A percentile compares a stretch with the other conserved stretches of the same genome.
phyloP scores from a whole-genome alignment of 2,888 invertebrate species.

The Synanthedon vespiformis region DNA sequence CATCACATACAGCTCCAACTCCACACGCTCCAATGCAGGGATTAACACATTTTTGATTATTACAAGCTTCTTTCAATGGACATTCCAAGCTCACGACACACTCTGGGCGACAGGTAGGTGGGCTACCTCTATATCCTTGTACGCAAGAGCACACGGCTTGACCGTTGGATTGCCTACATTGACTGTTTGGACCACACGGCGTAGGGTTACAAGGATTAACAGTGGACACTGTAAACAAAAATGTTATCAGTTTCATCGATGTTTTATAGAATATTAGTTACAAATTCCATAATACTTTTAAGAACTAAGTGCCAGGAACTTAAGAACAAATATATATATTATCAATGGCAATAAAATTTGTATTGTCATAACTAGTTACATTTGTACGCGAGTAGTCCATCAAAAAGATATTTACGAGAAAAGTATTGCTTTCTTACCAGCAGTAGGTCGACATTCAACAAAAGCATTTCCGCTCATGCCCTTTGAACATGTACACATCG shows the following conservation, averaged over 20 bases:
- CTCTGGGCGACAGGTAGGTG: conserved; percentile 83
- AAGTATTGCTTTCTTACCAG: conserved; percentile 44
- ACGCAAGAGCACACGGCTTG: conserved; percentile 81
- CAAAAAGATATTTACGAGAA: background rate
- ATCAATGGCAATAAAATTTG: background rate
- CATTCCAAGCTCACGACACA: conserved; percentile 82
- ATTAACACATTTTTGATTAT: conserved; percentile 79
- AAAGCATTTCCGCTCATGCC: conserved; percentile 78
- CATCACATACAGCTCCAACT: conserved; percentile 76
- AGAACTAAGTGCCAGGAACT: no score
- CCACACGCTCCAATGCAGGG: conserved; percentile 87
- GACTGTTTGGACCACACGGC: conserved; percentile 83
- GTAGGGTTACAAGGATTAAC: conserved; percentile 79
- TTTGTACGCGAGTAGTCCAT: background rate
- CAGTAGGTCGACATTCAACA: conserved; percentile 65
- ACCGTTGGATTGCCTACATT: conserved; percentile 77
- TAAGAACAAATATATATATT: background rate
- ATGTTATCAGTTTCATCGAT: background rate
- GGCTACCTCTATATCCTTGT: conserved; percentile 77
- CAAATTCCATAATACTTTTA: no score
- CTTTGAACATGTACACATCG: conserved; percentile 77
- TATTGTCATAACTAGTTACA: no score
- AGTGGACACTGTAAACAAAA: conserved; percentile 28
- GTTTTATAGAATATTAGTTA: no score
- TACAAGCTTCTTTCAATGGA: conserved; percentile 77